Percentiles rank a stretch among this genome's conserved stretches.
Conservation (phyloP, 2,888 invertebrate species). For the Erebia epiphron region DNA sequence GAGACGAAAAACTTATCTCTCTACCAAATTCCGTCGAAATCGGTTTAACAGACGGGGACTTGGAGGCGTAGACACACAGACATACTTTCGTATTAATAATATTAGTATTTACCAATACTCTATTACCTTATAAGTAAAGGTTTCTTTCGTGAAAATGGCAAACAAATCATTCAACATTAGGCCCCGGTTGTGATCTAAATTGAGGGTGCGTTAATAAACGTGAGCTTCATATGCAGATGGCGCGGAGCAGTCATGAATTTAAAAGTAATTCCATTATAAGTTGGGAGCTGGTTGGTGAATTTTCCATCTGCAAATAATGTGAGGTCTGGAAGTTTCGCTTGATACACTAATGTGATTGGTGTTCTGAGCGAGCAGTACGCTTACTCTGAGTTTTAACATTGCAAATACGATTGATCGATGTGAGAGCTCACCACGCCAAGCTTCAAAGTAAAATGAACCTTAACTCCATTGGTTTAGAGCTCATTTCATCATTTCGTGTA, state of each 20-base stretch:
- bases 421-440: too few species aligned
- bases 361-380: conserved; percentile 43
- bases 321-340: conserved; percentile 58
- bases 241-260: conserved; percentile 58
- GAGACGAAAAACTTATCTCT: too few species aligned
- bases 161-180: conserved; percentile 28
- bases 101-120: too few species aligned
- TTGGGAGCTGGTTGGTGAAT: conserved; percentile 62
- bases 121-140: background rate
- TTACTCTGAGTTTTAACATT: too few species aligned
- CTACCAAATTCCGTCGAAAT: too few species aligned
- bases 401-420: too few species aligned
- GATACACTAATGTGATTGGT: conserved; percentile 69
- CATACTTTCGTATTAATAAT: too few species aligned
- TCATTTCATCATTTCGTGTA: too few species aligned
- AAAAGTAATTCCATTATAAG: conserved; percentile 77
- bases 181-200: conserved; percentile 43
- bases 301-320: conserved; percentile 65
- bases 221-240: conserved; percentile 47
- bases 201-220: conserved; percentile 43
- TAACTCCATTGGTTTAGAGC: too few species aligned
- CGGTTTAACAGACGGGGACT: too few species aligned
- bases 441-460: too few species aligned
- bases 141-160: conserved; percentile 7
- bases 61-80: too few species aligned